These are phyloP conservation scores for Eleutherodactylus coqui DNA, from an alignment of 2,797 vertebrate genomes.

Conservation along the genomic window DNA sequence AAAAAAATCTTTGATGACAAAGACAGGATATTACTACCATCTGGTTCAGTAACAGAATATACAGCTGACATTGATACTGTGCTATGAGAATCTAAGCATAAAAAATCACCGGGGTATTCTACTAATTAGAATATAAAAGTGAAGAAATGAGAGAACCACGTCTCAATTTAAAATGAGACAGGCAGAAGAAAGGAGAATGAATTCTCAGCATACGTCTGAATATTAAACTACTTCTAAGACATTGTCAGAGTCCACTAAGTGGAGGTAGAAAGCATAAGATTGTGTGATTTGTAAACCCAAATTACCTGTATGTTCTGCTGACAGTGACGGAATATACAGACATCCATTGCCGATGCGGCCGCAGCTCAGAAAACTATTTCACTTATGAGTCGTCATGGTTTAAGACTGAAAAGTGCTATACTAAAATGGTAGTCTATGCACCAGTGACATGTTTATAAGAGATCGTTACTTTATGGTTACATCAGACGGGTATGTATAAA, in stretches of 20 bases:
- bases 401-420: background rate
- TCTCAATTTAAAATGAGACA: constrained; percentile 51
- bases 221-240: constrained; percentile 33
- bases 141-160: constrained; percentile 26
- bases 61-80: constrained; percentile 52
- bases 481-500: background rate
- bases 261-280: constrained; percentile 21
- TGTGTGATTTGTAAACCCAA: background rate
- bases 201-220: constrained; percentile 36
- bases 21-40: constrained; percentile 57
- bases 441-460: background rate
- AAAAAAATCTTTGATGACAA: constrained; percentile 62
- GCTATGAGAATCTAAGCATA: constrained; percentile 50
- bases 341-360: background rate
- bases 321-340: constrained; percentile 1
- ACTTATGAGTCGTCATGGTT: background rate
- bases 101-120: constrained; percentile 59
- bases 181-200: constrained; percentile 39
- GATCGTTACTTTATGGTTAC: background rate
- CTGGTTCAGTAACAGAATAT: constrained; percentile 52
- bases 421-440: background rate
- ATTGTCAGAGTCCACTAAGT: constrained; percentile 13
- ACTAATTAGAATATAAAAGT: constrained; percentile 62
- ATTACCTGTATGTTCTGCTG: background rate
- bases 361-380: background rate